Percentiles rank a stretch among this genome's conserved stretches.
Evolutionary conservation across 2,888 invertebrate genomes (phyloP).

Genomic region (Cantharis flavilabris): DNA sequence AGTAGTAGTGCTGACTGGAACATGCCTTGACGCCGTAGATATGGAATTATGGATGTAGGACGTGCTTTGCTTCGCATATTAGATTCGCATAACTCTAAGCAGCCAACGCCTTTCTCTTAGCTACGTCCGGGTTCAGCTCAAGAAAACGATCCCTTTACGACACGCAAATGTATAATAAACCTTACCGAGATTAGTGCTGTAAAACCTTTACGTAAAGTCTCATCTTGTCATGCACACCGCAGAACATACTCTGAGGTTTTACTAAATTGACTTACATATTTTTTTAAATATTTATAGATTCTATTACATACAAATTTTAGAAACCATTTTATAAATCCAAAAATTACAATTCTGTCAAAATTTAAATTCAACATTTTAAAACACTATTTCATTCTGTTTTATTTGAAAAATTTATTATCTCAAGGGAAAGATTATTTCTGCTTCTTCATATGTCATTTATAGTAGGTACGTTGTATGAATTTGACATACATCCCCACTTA

Average conservation of each 20-base stretch:
- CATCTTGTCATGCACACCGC: constrained; percentile 13
- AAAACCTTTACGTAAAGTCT: constrained; percentile 28
- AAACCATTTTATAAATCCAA: neutral
- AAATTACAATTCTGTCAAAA: neutral
- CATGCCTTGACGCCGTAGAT: constrained; percentile 37
- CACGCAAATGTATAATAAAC: constrained; percentile 39
- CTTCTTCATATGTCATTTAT: neutral
- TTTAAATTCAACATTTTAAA: neutral
- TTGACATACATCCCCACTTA: neutral
- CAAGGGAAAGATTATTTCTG: neutral
- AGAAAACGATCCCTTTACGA: constrained; percentile 36
- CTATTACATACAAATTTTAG: neutral
- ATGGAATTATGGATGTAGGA: constrained; percentile 42
- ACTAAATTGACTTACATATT: neutral
- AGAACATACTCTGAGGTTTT: constrained; percentile 1
- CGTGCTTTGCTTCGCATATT: constrained; percentile 40
- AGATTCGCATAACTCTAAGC: constrained; percentile 37
- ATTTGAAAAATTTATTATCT: neutral
- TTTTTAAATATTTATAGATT: neutral
- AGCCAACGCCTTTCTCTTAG: constrained; percentile 31
- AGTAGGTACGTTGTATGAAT: neutral
- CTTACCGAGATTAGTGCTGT: constrained; percentile 33
- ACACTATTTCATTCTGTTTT: neutral
- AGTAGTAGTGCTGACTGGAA: constrained; percentile 29
- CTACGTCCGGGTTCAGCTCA: constrained; percentile 25